These are phyloP conservation scores for Phalacrocorax carbo DNA, from an alignment of 2,113 vertebrate species.

Conservation along the genomic window DNA sequence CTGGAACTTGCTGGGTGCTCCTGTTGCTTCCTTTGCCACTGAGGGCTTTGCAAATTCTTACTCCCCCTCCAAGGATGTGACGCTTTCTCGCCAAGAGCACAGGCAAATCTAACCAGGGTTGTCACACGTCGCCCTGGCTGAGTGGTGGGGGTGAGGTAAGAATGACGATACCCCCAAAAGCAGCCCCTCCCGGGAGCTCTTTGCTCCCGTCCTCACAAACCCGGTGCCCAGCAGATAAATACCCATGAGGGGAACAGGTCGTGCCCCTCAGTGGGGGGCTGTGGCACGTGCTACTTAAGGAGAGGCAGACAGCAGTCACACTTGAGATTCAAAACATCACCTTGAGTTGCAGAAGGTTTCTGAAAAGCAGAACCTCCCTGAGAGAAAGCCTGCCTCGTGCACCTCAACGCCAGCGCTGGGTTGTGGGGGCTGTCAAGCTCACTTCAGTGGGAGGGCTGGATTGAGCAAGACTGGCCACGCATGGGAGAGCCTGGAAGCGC, in stretches of 20 bases:
- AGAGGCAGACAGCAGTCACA: fast-evolving
- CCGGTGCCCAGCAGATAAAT: not conserved
- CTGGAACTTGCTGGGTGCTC: not conserved
- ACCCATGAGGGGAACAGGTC: not conserved
- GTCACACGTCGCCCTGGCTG: no score
- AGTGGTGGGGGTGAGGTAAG: not conserved
- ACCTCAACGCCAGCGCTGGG: not conserved
- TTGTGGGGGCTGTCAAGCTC: no score
- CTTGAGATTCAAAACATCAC: fast-evolving
- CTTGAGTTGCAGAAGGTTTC: not conserved
- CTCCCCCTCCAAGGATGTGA: not conserved
- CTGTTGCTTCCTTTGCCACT: not conserved
- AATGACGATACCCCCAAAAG: fast-evolving
- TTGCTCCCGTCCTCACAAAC: not conserved
- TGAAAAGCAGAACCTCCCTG: not conserved
- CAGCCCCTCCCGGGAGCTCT: not conserved
- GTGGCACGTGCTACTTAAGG: fast-evolving
- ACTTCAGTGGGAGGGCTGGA: fast-evolving
- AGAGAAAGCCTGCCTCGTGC: not conserved
- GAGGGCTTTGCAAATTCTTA: not conserved
- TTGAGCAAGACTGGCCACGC: not conserved
- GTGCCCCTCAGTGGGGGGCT: not conserved
- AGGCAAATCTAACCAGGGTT: not conserved
- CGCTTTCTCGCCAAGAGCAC: not conserved
- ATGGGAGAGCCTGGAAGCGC: not conserved